phyloP scores from a whole-genome alignment of 1,140 invertebrate species.

The Cephus cinctus region DNA sequence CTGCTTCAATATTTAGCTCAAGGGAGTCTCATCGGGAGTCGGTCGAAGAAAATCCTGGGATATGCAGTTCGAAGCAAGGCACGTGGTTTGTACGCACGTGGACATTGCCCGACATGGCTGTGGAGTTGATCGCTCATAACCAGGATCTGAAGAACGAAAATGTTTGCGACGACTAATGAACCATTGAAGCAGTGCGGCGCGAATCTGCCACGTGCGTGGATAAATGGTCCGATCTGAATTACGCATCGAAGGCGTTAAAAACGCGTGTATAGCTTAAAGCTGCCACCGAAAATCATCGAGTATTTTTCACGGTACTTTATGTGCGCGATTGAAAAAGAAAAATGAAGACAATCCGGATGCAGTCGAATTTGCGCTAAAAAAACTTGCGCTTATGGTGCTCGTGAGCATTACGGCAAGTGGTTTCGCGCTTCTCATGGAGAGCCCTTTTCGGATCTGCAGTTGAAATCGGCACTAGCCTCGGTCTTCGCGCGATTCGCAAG shows the following conservation, averaged over 20 bases:
- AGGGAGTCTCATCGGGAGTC: slow-evolving; percentile 10
- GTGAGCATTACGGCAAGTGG: slow-evolving; percentile 14
- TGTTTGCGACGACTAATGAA: slow-evolving; percentile 19
- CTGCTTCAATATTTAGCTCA: too few species aligned
- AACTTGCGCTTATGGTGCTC: slow-evolving; percentile 13
- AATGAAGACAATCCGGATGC: slow-evolving; percentile 12
- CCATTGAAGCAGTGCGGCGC: slow-evolving; percentile 17
- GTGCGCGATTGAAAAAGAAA: slow-evolving; percentile 16
- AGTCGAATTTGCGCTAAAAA: slow-evolving; percentile 7
- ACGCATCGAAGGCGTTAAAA: slow-evolving; percentile 18
- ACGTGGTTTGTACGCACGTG: background rate
- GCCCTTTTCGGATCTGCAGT: background rate
- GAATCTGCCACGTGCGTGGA: slow-evolving; percentile 8
- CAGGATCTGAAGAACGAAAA: slow-evolving; percentile 13
- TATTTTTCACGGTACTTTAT: slow-evolving; percentile 16
- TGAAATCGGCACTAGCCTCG: background rate
- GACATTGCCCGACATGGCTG: slow-evolving; percentile 16
- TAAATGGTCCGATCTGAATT: slow-evolving; percentile 22
- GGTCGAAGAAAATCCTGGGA: slow-evolving; percentile 1
- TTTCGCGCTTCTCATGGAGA: background rate
- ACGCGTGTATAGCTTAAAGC: slow-evolving; percentile 13
- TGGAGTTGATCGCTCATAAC: slow-evolving; percentile 19
- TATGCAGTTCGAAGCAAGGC: slow-evolving; percentile 11
- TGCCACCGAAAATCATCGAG: slow-evolving; percentile 7
- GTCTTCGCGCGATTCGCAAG: slow-evolving; percentile 7